Conservation (phyloP, 2,113 vertebrate species). For the Calyptommatus sinebrachiatus region DNA sequence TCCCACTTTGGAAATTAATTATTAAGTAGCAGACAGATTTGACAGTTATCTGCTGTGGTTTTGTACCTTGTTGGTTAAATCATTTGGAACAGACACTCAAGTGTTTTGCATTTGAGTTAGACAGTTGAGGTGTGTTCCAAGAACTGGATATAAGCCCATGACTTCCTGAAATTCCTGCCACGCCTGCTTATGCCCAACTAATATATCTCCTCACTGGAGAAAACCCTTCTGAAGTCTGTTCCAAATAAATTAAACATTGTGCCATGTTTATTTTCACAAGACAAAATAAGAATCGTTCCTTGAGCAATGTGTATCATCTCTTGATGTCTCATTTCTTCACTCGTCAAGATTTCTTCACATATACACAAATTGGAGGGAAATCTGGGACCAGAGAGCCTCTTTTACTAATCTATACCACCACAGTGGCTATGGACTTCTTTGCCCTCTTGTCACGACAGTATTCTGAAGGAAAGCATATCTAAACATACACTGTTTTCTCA, state of each 20-base stretch:
- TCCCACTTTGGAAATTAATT: too few relatives aligned
- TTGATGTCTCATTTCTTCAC: neutral
- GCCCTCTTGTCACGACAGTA: too few relatives aligned
- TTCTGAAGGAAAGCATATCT: too few relatives aligned
- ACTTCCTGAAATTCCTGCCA: conserved; percentile 6
- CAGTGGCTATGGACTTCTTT: too few relatives aligned
- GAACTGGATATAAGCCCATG: fast-evolving
- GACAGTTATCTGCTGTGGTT: neutral
- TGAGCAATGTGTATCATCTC: neutral
- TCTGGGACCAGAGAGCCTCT: too few relatives aligned
- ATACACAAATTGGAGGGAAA: neutral
- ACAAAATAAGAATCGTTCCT: neutral
- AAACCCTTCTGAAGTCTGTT: neutral
- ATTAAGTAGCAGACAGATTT: neutral
- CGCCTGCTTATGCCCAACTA: conserved; percentile 13
- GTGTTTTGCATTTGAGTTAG: conserved; percentile 18
- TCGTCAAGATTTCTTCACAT: neutral
- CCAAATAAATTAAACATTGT: neutral
- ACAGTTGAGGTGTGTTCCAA: neutral
- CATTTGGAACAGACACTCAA: neutral
- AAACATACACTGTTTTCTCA: too few relatives aligned
- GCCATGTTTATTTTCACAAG: neutral
- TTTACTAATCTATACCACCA: too few relatives aligned
- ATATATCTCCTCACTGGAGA: neutral
- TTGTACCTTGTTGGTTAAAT: neutral